Evolutionary conservation across 2,888 invertebrate species (phyloP), one percentile per base, ranked within the genome.

Genomic region (Netelia virgata): DNA sequence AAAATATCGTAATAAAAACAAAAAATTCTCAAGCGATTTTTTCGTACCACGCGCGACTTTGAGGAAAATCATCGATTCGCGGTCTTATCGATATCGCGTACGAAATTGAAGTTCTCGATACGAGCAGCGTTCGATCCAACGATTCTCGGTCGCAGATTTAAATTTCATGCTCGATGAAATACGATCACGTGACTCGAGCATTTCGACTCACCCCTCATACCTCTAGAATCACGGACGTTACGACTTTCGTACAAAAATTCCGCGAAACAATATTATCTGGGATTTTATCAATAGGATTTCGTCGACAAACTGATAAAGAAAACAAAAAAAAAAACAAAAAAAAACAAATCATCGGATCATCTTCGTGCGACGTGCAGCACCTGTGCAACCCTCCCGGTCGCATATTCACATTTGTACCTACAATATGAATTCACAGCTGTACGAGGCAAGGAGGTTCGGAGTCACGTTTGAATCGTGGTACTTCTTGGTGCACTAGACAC

Each of bases 381-480:
- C 59, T 59, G 20, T 59, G 9, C 59, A 20, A 8, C 16, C 5
- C 16, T 16, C 57, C 16, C n/a, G 18, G 50, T 1, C 8, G 5
- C n/a, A 28, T 64, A 28, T 43, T 18, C 16, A 57, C 16, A 55
- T 41, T 20, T 11, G 50, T 41, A n/a, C n/a, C n/a, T n/a, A 63
- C 14, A 63, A 14, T 64, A 28, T 47, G 18, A 8, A 57, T 57
- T n/a, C 57, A 16, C 18, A 57, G 57, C 18, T 18, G 57, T 57
- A 57, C 11, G 14, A 9, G 18, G 6, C 57, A 18, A 16, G 1
- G 57, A 57, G 18, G 16, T 74, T 74, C 63, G 41, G 57, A 79
- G 78, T 75, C 75, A 75, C 75, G 79, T 75, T 64, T 79, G 79
- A 79, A 79, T 70, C 75, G 68, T 70, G 70, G 75, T 74, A 74